These are phyloP conservation scores for Silurus glanis DNA, from an alignment of 2,113 vertebrate species.

Conservation along the genomic window DNA sequence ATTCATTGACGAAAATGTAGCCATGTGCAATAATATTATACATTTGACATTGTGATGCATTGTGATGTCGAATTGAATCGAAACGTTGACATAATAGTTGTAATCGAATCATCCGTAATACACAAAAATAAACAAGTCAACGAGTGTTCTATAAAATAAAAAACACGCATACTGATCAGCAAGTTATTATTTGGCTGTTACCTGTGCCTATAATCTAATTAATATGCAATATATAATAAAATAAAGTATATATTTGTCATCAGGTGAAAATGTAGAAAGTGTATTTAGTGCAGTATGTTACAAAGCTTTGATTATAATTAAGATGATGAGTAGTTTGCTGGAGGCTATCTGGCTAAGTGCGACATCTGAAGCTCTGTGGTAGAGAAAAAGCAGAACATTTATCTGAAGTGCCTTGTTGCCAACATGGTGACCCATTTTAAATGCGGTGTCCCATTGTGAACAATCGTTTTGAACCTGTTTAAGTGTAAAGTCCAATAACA, in stretches of 20 bases:
- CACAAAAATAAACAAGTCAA: no score
- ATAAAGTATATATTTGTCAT: background rate
- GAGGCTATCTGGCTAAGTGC: constrained; percentile 9
- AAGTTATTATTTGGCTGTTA: background rate
- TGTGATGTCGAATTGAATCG: no score
- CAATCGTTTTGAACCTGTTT: constrained; percentile 51
- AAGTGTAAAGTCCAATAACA: constrained; percentile 44
- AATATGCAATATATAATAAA: background rate
- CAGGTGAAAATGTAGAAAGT: background rate
- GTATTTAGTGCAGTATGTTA: constrained; percentile 6
- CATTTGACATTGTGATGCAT: no score
- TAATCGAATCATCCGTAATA: no score
- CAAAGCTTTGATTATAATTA: constrained; percentile 38
- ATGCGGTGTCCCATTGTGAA: constrained; percentile 54
- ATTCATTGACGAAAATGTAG: no score
- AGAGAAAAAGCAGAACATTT: constrained; percentile 21
- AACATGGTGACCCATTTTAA: constrained; percentile 67
- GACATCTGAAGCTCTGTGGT: constrained; percentile 13
- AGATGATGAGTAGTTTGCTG: constrained; percentile 42
- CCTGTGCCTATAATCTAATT: background rate
- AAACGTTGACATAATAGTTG: no score
- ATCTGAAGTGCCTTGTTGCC: constrained; percentile 54
- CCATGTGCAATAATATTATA: no score
- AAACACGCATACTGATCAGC: no score
- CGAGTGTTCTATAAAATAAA: no score